Evolutionary conservation across 2,113 vertebrate genomes (phyloP).

Genomic region (Coregonus clupeaformis): DNA sequence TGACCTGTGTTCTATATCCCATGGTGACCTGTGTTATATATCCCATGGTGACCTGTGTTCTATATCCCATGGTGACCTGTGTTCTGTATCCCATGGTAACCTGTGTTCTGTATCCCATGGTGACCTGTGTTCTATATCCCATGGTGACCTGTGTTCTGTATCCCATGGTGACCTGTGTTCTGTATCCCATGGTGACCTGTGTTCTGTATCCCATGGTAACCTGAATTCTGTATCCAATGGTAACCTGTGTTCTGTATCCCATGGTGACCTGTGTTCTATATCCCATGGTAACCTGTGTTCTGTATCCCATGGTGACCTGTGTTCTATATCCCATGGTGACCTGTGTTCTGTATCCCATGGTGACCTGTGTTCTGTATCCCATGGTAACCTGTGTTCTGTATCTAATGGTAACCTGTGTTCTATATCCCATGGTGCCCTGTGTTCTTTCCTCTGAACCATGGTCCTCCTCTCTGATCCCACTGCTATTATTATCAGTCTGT

Average conservation of each 20-base stretch:
- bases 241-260: neutral
- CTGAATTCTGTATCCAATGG: neutral
- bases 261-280: neutral
- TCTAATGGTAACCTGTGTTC: too few relatives aligned
- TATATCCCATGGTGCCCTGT: too few relatives aligned
- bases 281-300: neutral
- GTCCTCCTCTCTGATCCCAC: too few relatives aligned
- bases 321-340: neutral
- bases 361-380: too few relatives aligned
- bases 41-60: neutral
- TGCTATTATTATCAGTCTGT: too few relatives aligned
- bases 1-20: neutral
- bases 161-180: neutral
- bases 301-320: neutral
- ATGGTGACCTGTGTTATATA: neutral
- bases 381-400: too few relatives aligned
- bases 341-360: too few relatives aligned
- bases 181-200: neutral
- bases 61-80: neutral
- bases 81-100: neutral
- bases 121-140: neutral
- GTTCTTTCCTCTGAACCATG: too few relatives aligned
- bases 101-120: neutral
- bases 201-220: neutral
- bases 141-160: neutral